These are phyloP conservation scores for Cetoscarus ocellatus DNA, from an alignment of 2,797 vertebrate species.

Conservation along the genomic window DNA sequence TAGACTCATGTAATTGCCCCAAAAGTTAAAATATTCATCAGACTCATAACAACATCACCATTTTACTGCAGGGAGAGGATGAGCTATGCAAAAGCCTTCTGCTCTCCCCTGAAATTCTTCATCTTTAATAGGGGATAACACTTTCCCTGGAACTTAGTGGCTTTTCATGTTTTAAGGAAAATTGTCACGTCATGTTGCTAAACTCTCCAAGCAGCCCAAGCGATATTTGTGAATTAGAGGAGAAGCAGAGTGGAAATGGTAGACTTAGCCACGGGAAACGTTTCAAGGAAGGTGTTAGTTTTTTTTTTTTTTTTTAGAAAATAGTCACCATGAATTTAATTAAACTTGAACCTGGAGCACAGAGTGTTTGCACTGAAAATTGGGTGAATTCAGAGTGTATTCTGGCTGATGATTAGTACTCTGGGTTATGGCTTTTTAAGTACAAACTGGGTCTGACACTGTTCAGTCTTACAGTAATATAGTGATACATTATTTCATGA, in stretches of 20 bases:
- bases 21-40: slow-evolving; percentile 82
- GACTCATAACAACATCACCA: slow-evolving; percentile 66
- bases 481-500: background rate
- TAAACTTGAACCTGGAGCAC: slow-evolving; percentile 49
- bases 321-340: slow-evolving; percentile 44
- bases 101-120: slow-evolving; percentile 56
- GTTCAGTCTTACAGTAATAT: background rate
- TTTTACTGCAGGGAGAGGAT: slow-evolving; percentile 69
- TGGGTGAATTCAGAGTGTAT: slow-evolving; percentile 18
- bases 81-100: slow-evolving; percentile 70
- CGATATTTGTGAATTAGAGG: slow-evolving; percentile 48
- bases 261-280: slow-evolving; percentile 54
- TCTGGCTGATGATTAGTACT: slow-evolving; percentile 17
- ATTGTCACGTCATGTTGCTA: slow-evolving; percentile 62
- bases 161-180: slow-evolving; percentile 68
- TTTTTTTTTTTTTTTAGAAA: slow-evolving; percentile 33
- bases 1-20: slow-evolving; percentile 75
- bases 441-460: slow-evolving; percentile 5
- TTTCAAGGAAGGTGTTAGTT: slow-evolving; percentile 37
- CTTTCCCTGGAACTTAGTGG: slow-evolving; percentile 58
- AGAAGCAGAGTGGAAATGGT: slow-evolving; percentile 54
- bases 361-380: slow-evolving; percentile 30
- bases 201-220: slow-evolving; percentile 44
- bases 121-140: slow-evolving; percentile 67
- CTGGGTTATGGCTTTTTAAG: slow-evolving; percentile 10